Base-by-base conservation (phyloP, 2,113 vertebrate species). In the Gnathonemus longibarbis region DNA sequence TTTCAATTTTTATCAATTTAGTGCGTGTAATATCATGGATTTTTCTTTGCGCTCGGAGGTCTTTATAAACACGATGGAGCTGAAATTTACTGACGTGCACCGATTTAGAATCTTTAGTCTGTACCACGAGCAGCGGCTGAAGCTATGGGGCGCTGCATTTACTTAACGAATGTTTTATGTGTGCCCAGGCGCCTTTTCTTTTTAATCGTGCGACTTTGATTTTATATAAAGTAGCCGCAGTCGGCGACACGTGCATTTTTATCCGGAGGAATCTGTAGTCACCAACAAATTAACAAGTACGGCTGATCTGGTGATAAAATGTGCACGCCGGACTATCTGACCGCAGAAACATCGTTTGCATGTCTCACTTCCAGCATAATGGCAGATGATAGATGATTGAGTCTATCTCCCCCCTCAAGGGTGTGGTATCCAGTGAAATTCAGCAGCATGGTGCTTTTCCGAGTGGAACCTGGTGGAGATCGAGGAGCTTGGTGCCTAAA, bases 1-100 rank as follows among this genome's bases (percentile, higher is more conserved):
- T 80, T 80, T 80, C 15, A 80, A 42, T 80, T 80, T 80, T 80
- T 80, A 80, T 70, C 62, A 70, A 31, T 70, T 70, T 70, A 70
- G 62, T 3, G 62, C n/a, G 1, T 13, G 62, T 70, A 27, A 70
- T 31, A 31, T 70, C 27, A 31, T 70, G n/a, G 62, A 27, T 13
- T 13, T 70, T 31, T 31, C 10, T 27, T 27, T 31, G n/a, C 62
- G 31, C 27, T 70, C 27, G 13, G 62, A 70, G 27, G 7, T 70
- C 27, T 70, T 31, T 31, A 70, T 70, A 70, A 27, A 70, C n/a
- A 27, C 11, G 27, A 4, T 1, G n/a, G 27, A 27, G 62, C 62
- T 66, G 62, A 66, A 66, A 27, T 27, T 27, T 27, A 10, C n/a
- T 66, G n/a, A 27, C 4, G 27, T 1, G 27, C 3, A 13, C 10